phyloP scores from a whole-genome alignment of 2,113 vertebrate genomes.

The Macaca mulatta region DNA sequence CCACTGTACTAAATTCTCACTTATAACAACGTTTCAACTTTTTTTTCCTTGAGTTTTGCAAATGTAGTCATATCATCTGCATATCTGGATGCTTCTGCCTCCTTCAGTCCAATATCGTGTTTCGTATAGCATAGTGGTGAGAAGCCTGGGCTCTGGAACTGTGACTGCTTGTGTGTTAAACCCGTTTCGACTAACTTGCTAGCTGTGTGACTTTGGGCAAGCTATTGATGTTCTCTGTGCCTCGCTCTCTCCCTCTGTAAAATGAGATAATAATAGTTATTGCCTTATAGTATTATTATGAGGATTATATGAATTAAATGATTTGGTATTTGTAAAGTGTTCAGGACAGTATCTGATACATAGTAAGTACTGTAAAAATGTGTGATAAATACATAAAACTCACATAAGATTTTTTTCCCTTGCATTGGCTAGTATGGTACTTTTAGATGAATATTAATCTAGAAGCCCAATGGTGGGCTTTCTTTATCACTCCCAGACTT shows the following conservation, averaged over 20 bases:
- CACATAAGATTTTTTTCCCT: neutral
- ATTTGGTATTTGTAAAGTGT: neutral
- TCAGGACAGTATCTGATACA: neutral
- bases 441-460: neutral
- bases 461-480: neutral
- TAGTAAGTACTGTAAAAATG: neutral
- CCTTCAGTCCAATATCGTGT: neutral
- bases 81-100: neutral
- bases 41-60: neutral
- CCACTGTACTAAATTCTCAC: neutral
- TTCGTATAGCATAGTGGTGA: neutral
- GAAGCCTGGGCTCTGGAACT: neutral
- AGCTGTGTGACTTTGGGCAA: neutral
- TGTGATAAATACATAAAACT: neutral
- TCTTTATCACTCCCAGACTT: neutral
- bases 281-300: neutral
- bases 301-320: neutral
- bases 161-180: neutral
- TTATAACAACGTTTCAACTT: neutral
- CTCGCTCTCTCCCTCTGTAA: neutral
- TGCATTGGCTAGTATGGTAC: neutral
- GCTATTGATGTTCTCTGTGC: neutral
- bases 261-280: neutral
- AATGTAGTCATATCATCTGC: neutral
- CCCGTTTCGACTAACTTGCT: neutral